Conservation (phyloP, 2,888 invertebrate genomes). For the Tenthredo scrophulariae region DNA sequence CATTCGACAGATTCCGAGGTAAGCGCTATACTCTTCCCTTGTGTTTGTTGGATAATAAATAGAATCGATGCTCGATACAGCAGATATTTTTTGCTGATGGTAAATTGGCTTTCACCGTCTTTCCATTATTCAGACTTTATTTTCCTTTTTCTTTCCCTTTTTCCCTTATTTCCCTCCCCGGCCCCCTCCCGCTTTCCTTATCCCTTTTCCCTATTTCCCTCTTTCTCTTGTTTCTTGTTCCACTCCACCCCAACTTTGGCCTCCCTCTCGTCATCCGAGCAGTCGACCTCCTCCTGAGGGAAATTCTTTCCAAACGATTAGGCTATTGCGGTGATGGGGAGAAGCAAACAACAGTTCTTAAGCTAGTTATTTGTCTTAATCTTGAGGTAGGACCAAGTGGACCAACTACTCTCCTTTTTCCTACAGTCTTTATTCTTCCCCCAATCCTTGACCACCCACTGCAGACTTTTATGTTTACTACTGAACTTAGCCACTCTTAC, state of each 20-base stretch:
- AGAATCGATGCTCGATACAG: constrained; percentile 10
- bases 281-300: constrained; percentile 29
- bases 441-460: neutral
- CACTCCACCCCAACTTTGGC: neutral
- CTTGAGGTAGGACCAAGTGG: constrained; percentile 45
- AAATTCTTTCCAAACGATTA: constrained; percentile 39
- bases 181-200: neutral
- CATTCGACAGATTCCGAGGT: neutral
- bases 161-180: neutral
- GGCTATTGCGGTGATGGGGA: constrained; percentile 33
- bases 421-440: neutral
- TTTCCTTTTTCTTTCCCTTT: neutral
- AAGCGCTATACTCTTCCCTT: neutral
- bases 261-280: constrained; percentile 8
- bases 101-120: constrained; percentile 43
- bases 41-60: constrained; percentile 24
- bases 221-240: neutral
- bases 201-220: neutral
- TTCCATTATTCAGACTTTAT: constrained; percentile 41
- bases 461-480: constrained; percentile 18
- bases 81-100: constrained; percentile 25
- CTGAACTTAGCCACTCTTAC: constrained; percentile 11
- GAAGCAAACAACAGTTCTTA: constrained; percentile 40
- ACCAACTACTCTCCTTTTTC: constrained; percentile 19
- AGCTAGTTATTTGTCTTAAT: constrained; percentile 44